These are phyloP conservation scores for Phalacrocorax pelagicus DNA, from an alignment of 2,113 vertebrate species.

Conservation along the genomic window DNA sequence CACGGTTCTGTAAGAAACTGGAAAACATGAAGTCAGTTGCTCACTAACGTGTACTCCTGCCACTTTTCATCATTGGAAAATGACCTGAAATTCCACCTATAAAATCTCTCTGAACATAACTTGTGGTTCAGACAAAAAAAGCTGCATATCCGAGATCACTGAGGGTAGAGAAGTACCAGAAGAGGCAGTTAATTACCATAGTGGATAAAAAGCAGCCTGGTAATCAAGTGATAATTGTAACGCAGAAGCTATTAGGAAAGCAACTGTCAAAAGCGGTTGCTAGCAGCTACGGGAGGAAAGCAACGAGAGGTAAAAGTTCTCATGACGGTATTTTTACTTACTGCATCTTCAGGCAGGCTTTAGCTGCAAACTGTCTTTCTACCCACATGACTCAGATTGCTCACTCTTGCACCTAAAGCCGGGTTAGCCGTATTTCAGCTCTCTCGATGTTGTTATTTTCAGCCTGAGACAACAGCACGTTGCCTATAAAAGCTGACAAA, in stretches of 20 bases:
- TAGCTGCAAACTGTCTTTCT: neutral
- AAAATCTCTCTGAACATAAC: neutral
- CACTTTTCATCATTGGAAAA: neutral
- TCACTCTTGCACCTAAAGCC: neutral
- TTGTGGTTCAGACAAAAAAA: slow-evolving; percentile 12
- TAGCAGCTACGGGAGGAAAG: neutral
- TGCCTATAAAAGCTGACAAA: neutral
- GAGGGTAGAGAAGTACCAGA: neutral
- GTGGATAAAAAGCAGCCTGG: neutral
- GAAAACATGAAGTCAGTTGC: neutral
- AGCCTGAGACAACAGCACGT: neutral
- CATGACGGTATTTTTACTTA: neutral
- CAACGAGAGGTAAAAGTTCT: neutral
- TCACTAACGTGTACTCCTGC: neutral
- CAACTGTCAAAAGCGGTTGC: neutral
- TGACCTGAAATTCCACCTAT: neutral
- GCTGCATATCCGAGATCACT: neutral
- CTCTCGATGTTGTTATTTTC: neutral
- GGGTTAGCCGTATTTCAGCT: neutral
- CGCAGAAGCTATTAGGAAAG: neutral
- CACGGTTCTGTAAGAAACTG: neutral
- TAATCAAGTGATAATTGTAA: neutral
- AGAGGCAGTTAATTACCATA: neutral
- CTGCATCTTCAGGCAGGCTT: neutral
- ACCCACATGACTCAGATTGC: neutral